Evolutionary conservation across 1,140 invertebrate species (phyloP).

Genomic region (Cecropterus lyciades): DNA sequence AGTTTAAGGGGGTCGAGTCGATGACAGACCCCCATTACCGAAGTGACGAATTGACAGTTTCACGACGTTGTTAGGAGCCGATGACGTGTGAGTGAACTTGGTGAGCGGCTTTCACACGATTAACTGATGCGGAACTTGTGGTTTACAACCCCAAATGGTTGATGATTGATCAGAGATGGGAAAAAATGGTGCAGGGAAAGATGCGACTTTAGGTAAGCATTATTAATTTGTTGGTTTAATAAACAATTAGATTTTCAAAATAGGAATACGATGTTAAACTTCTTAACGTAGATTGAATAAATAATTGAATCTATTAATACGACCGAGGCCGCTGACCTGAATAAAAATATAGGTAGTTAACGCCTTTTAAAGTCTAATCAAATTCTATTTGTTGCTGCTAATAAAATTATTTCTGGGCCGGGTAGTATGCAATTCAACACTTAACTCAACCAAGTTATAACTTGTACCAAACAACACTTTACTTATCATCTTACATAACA

Average conservation of each 20-base stretch:
- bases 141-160: conserved; percentile 33
- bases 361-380: too few relatives aligned
- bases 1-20: conserved; percentile 74
- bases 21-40: conserved; percentile 77
- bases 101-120: conserved; percentile 62
- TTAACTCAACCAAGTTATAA: too few relatives aligned
- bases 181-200: conserved; percentile 1
- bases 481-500: too few relatives aligned
- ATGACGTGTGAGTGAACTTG: conserved; percentile 54
- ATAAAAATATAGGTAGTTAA: too few relatives aligned
- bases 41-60: conserved; percentile 74
- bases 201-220: background rate
- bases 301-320: too few relatives aligned
- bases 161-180: conserved; percentile 27
- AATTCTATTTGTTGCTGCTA: too few relatives aligned
- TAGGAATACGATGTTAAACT: background rate
- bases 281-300: too few relatives aligned
- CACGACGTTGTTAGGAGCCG: conserved; percentile 53
- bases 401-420: too few relatives aligned
- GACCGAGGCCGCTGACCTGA: too few relatives aligned
- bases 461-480: too few relatives aligned
- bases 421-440: too few relatives aligned
- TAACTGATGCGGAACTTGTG: conserved; percentile 33
- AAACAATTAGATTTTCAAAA: background rate
- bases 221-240: background rate